Base-by-base conservation (phyloP, 2,888 invertebrate species). In the Hypolimnas misippus region DNA sequence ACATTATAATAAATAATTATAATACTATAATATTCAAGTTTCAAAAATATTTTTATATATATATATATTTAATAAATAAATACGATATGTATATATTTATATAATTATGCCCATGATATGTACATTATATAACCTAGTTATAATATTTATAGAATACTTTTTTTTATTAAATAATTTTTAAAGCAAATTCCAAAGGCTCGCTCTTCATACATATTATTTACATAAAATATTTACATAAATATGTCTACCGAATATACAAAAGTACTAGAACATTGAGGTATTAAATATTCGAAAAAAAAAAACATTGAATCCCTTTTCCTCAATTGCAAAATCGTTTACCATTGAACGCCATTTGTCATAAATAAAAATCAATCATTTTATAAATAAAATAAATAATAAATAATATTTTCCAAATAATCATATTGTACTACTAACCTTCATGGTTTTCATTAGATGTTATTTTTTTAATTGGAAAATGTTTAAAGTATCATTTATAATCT, bases 121-220 rank as follows among this genome's bases (percentile, higher is more conserved):
- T 69, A 68, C 68, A 68, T 53, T 57, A 46, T 49, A 62, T 57
- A 44, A 53, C 64, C 64, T 62, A 60, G 52, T 59, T 51, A 66
- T 57, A 55, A 57, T 54, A 49, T 50, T 56, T 50, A 51, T 51
- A 54, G 35, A 57, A 53, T 60, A 62, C 33, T 52, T 50, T 49
- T n/a, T 49, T 52, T 66, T 65, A 63, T 88, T 19, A 25, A 29
- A 25, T 49, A 7, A 8, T 49, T 14, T 46, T 49, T 89, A 90
- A 90, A 91, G 90, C 90, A 82, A 81, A 76, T 73, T 79, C 90
- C 89, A 90, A 90, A 90, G 89, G 73, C 89, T 84, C 75, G 63
- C 73, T 72, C 64, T 71, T 70, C 69, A 67, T 74, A 74, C 64
- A 71, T 70, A 69, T 69, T 61, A 58, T 58, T 65, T 63, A 63